Conservation (phyloP, 2,888 invertebrate species). For the Embidobia sp. region DNA sequence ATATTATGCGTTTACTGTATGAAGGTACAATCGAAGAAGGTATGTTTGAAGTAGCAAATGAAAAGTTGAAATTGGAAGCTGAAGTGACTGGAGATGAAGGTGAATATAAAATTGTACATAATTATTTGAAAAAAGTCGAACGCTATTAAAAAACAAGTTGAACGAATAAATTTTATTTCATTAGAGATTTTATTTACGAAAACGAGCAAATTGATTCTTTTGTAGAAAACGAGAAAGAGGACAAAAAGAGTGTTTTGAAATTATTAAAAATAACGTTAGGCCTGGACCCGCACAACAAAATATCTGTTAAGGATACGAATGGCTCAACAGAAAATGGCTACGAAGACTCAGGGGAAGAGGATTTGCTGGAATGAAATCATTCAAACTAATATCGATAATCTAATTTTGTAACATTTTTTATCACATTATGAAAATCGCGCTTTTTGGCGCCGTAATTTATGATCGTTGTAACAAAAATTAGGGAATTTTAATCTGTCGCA, state of each 20-base stretch:
- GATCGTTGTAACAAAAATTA: too few species aligned
- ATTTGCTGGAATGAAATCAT: slow-evolving; percentile 12
- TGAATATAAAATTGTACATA: slow-evolving; percentile 69
- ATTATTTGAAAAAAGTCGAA: slow-evolving; percentile 56
- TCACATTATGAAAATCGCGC: too few species aligned
- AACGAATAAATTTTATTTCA: too few species aligned
- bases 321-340: slow-evolving; percentile 34
- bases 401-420: slow-evolving; percentile 3
- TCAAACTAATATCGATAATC: slow-evolving; percentile 3
- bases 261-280: slow-evolving; percentile 91
- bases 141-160: too few species aligned
- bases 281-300: slow-evolving; percentile 81
- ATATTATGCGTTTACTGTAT: slow-evolving; percentile 92
- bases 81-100: slow-evolving; percentile 89
- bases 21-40: slow-evolving; percentile 96
- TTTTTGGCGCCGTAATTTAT: too few species aligned
- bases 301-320: slow-evolving; percentile 68
- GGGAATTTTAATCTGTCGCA: too few species aligned
- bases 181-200: too few species aligned
- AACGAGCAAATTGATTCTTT: too few species aligned
- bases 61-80: slow-evolving; percentile 94
- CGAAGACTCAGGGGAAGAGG: slow-evolving; percentile 19
- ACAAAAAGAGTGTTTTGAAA: slow-evolving; percentile 90
- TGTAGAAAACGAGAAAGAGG: slow-evolving; percentile 87
- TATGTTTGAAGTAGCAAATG: slow-evolving; percentile 93